A percentile compares a stretch with the other conserved stretches of the same genome.
These are phyloP conservation scores for Eristalinus sepulchralis DNA, from an alignment of 2,888 invertebrate genomes.

Conservation along the genomic window DNA sequence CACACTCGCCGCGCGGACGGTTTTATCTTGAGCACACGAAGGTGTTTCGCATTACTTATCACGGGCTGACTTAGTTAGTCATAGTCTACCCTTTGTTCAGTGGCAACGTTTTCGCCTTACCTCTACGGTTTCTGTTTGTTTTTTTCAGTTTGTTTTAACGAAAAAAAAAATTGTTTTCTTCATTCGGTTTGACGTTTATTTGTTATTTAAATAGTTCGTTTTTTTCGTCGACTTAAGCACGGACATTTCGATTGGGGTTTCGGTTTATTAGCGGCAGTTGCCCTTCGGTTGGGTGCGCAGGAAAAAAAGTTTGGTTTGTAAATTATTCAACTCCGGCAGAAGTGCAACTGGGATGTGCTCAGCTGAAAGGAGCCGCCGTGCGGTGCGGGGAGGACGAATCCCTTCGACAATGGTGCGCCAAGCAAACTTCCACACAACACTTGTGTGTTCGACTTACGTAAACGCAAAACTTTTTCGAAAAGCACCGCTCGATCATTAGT, in stretches of 20 bases:
- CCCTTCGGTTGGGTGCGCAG: slow-evolving; percentile 1
- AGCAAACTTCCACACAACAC: neutral
- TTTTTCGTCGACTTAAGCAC: slow-evolving; percentile 12
- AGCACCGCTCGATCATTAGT: slow-evolving; percentile 34
- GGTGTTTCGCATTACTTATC: slow-evolving; percentile 68
- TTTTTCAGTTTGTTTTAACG: slow-evolving; percentile 36
- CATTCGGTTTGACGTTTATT: slow-evolving; percentile 32
- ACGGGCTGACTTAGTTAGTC: slow-evolving; percentile 54
- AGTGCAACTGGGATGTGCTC: slow-evolving; percentile 53
- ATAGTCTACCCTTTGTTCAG: slow-evolving; percentile 64
- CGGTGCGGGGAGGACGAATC: neutral
- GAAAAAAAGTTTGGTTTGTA: slow-evolving; percentile 17
- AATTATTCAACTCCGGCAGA: neutral
- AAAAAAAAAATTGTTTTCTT: slow-evolving; percentile 11
- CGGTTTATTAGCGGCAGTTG: neutral
- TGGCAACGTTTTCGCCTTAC: slow-evolving; percentile 49
- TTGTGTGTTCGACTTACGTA: slow-evolving; percentile 25
- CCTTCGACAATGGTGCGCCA: neutral
- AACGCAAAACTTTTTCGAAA: slow-evolving; percentile 27
- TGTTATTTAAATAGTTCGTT: slow-evolving; percentile 31
- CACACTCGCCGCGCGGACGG: slow-evolving; percentile 9
- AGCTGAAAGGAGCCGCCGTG: neutral
- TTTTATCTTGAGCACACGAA: slow-evolving; percentile 58
- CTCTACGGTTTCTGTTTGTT: slow-evolving; percentile 11
- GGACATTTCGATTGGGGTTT: slow-evolving; percentile 1